A percentile compares a stretch with the other conserved stretches of the same genome.
Evolutionary conservation across 2,797 vertebrate species (phyloP).

Genomic region (Sus cebifrons): DNA sequence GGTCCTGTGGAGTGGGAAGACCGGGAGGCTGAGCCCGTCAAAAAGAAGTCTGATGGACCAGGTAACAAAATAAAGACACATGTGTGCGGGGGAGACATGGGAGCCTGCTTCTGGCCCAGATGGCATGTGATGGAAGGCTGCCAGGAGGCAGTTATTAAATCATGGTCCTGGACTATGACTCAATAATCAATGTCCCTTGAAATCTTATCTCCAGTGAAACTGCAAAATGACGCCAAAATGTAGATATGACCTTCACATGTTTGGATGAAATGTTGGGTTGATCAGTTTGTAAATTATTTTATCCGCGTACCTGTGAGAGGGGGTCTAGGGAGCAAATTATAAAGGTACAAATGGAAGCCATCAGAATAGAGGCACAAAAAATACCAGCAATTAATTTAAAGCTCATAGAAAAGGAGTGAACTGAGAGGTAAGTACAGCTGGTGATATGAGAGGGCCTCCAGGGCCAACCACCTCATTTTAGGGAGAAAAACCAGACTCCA

Average conservation of each 20-base stretch:
- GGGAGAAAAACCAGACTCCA: not conserved
- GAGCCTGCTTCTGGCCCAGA: no score
- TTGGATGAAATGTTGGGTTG: not conserved
- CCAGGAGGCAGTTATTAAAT: not conserved
- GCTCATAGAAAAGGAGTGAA: not conserved
- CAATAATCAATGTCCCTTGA: not conserved
- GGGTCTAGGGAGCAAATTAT: not conserved
- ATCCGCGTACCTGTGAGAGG: not conserved
- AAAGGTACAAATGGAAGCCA: not conserved
- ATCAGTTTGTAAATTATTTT: not conserved
- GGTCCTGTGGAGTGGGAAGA: constrained; percentile 95
- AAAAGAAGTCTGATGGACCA: constrained; percentile 94
- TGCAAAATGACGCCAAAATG: not conserved
- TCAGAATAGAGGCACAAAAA: not conserved
- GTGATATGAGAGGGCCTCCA: not conserved
- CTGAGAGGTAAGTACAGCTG: not conserved
- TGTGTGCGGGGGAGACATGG: no score
- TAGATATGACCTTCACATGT: not conserved
- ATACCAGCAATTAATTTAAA: not conserved
- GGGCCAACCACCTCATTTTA: not conserved
- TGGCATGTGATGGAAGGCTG: not conserved
- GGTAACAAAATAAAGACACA: constrained; percentile 89
- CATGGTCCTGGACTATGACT: not conserved
- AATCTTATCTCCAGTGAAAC: not conserved
- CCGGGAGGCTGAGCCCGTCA: constrained; percentile 92